A percentile compares a stretch with the other conserved stretches of the same genome.
Evolutionary conservation across 2,888 invertebrate genomes (phyloP).

Genomic region (Glyphotaelius pellucidus): DNA sequence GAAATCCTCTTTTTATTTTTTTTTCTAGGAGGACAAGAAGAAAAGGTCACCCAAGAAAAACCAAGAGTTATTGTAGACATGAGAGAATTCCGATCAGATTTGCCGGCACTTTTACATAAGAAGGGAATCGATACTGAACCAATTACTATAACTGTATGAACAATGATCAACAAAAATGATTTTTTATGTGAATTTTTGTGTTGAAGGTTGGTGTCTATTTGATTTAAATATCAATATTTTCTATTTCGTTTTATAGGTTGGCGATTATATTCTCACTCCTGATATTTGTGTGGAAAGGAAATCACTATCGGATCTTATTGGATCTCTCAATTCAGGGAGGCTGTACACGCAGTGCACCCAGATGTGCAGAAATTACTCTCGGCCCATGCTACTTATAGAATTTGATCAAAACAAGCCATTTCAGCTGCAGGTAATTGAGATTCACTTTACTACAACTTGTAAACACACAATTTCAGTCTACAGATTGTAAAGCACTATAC

Average conservation of each 20-base stretch:
- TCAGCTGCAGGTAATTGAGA: conserved; percentile 84
- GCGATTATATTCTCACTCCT: conserved; percentile 98
- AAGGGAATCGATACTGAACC: conserved; percentile 95
- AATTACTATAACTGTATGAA: conserved; percentile 84
- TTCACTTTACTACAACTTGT: background rate
- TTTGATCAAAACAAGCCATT: conserved; percentile 97
- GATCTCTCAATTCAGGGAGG: conserved; percentile 95
- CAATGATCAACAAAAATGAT: background rate
- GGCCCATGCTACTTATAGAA: conserved; percentile 95
- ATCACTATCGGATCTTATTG: conserved; percentile 96
- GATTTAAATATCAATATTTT: background rate
- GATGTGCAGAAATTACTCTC: conserved; percentile 92
- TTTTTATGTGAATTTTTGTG: background rate
- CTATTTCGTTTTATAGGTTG: conserved; percentile 80
- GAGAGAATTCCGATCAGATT: conserved; percentile 97
- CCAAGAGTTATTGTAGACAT: conserved; percentile 93
- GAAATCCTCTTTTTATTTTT: background rate
- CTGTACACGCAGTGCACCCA: conserved; percentile 96
- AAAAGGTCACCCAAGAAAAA: conserved; percentile 68
- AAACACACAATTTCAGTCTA: too few species aligned
- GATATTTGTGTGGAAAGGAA: conserved; percentile 98
- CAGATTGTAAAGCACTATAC: too few species aligned
- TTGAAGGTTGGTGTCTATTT: background rate
- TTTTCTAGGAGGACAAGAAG: conserved; percentile 73
- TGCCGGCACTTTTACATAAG: conserved; percentile 95